Percentiles rank a stretch among this genome's conserved stretches.
Conservation (phyloP, 2,888 invertebrate species). For the Anoplius nigerrimus region DNA sequence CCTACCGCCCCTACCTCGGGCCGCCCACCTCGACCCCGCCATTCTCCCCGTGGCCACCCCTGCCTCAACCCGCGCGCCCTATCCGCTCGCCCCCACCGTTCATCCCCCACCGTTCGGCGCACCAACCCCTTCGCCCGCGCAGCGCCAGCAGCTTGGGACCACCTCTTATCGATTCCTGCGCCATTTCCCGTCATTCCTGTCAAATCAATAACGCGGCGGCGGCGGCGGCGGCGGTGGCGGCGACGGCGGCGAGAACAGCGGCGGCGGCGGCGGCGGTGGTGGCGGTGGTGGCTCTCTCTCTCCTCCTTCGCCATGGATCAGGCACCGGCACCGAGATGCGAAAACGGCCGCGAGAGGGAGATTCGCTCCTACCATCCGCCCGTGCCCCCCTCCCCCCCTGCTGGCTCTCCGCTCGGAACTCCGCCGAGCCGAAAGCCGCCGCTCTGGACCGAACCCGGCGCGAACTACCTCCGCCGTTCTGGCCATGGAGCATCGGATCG, state of each 20-base stretch:
- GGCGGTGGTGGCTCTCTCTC: slow-evolving; percentile 25
- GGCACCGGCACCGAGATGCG: slow-evolving; percentile 46
- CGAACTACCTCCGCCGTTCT: too few relatives aligned
- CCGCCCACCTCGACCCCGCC: slow-evolving; percentile 3
- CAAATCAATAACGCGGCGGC: slow-evolving; percentile 66
- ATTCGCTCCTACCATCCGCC: slow-evolving; percentile 2
- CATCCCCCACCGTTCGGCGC: slow-evolving; percentile 20
- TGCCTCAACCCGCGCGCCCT: slow-evolving; percentile 17
- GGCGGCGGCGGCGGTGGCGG: slow-evolving; percentile 23
- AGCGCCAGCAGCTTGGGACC: slow-evolving; percentile 55
- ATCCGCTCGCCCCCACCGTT: slow-evolving; percentile 14
- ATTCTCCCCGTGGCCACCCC: slow-evolving; percentile 15
- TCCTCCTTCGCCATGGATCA: slow-evolving; percentile 46
- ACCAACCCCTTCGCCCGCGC: slow-evolving; percentile 40
- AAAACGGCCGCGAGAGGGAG: slow-evolving; percentile 27
- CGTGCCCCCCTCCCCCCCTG: neutral
- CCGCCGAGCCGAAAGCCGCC: too few relatives aligned
- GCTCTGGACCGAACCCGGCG: too few relatives aligned
- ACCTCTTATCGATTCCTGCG: slow-evolving; percentile 74
- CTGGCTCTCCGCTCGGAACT: neutral
- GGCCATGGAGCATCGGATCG: too few relatives aligned
- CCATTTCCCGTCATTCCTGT: slow-evolving; percentile 73
- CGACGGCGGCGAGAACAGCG: slow-evolving; percentile 15
- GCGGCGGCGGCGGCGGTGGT: slow-evolving; percentile 10
- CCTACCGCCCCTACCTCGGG: slow-evolving; percentile 5